Base-by-base conservation (phyloP, 2,113 vertebrate genomes). In the Thunnus thynnus region DNA sequence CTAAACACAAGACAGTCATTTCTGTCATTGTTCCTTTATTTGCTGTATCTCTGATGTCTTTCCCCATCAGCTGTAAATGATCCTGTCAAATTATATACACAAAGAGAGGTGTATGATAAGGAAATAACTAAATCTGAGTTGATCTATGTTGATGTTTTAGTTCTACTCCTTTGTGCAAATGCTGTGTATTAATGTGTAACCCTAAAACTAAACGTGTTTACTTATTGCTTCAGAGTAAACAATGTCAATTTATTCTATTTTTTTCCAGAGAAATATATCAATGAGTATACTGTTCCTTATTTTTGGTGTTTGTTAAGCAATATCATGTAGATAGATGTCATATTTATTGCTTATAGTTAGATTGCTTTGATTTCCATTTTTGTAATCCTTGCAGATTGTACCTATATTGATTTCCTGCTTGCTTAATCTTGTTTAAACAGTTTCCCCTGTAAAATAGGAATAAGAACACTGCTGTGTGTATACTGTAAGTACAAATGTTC, bases 151-250 rank as follows among this genome's bases (percentile, higher is more conserved):
- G 78, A 86, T 92, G 86, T 93, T 91, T 94, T 90, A 88, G 88
- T 94, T 94, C 72, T 61, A 60, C 84, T 87, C 85, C 80, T 86
- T 87, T 84, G 93, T 95, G 91, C 80, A 92, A 83, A 92, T 87
- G 82, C 88, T 91, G 89, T 94, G 92, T 94, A 85, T 90, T 87
- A 91, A 76, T 16, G 85, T 94, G 92, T 91, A 87, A 82, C 73
- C 87, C 83, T 64, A 86, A 88, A 93, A 80, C 75, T 72, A 82
- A 88, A 77, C 9, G 84, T 92, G 86, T 92, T 91, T 80, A 85
- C 84, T 86, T 78, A 89, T 88, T 83, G 78, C 86, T 91, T 88
- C 78, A 75, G 74, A 89, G 82, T 91, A 89, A 88, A 92, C 78
- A 30, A 89, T 88, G 86, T 89, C 87, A 79, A 47, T 70, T 83